phyloP scores from a whole-genome alignment of 2,113 vertebrate genomes.

The Rhinichthys klamathensis region DNA sequence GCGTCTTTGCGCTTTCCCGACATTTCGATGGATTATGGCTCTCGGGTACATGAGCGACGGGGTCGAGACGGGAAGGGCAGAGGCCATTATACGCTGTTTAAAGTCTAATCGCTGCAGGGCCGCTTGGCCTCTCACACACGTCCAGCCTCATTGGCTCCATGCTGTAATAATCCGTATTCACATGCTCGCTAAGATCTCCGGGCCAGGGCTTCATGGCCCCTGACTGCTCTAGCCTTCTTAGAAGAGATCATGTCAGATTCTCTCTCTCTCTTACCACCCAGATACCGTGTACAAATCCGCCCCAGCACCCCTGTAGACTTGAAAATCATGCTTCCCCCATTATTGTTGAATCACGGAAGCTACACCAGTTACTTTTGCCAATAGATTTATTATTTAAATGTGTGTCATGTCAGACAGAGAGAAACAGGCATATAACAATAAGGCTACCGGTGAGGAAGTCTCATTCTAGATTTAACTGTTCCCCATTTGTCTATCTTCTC shows the following conservation, averaged over 20 bases:
- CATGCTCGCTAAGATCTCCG: conserved; percentile 54
- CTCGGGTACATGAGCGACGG: conserved; percentile 27
- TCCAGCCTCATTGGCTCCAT: conserved; percentile 47
- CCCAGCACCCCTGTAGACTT: too few species aligned
- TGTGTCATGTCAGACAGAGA: too few species aligned
- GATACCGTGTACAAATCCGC: conserved; percentile 35
- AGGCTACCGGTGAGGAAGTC: too few species aligned
- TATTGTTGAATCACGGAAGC: too few species aligned
- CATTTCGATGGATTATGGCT: conserved; percentile 30
- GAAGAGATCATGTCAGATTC: conserved; percentile 52
- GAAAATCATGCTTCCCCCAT: too few species aligned
- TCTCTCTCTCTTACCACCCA: conserved; percentile 48
- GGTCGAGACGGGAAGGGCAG: neutral
- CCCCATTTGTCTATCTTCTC: too few species aligned
- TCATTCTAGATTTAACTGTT: too few species aligned
- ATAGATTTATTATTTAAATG: too few species aligned
- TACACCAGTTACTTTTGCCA: too few species aligned
- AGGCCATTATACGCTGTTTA: conserved; percentile 42
- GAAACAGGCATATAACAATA: too few species aligned
- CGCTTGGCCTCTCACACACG: conserved; percentile 41
- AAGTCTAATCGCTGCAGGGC: conserved; percentile 45
- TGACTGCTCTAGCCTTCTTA: conserved; percentile 45
- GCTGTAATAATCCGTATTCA: conserved; percentile 47
- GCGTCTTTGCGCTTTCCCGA: conserved; percentile 4
- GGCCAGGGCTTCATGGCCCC: conserved; percentile 51